These are phyloP conservation scores for Drosophila neocordata DNA, from an alignment of 1,140 invertebrate genomes.

Conservation along the genomic window DNA sequence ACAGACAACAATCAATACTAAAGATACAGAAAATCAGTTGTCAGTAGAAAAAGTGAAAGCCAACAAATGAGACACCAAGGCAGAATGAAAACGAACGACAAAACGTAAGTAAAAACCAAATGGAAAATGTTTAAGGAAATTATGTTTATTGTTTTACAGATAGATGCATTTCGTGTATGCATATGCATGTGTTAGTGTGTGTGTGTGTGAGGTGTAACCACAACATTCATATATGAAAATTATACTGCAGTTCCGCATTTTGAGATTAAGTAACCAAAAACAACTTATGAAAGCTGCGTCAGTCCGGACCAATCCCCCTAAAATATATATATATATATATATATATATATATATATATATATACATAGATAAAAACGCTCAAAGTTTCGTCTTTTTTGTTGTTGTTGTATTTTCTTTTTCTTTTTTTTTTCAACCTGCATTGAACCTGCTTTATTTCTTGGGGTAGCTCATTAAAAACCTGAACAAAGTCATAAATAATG, in stretches of 20 bases:
- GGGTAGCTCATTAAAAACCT: conserved; percentile 61
- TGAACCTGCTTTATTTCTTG: conserved; percentile 53
- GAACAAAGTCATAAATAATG: conserved; percentile 67
- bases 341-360: too few relatives aligned
- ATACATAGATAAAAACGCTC: conserved; percentile 16
- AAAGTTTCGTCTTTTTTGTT: neutral
- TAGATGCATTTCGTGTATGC: conserved; percentile 14
- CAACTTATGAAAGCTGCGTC: conserved; percentile 43
- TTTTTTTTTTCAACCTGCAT: conserved; percentile 43
- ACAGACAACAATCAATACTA: conserved; percentile 59
- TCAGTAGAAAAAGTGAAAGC: conserved; percentile 70
- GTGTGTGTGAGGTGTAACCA: conserved; percentile 29
- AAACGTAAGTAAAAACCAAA: conserved; percentile 37
- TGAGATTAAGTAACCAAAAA: conserved; percentile 62
- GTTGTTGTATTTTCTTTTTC: neutral
- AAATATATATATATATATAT: too few relatives aligned
- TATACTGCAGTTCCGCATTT: conserved; percentile 67
- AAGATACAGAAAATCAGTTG: conserved; percentile 56
- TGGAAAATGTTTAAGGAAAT: conserved; percentile 59
- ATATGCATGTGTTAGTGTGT: conserved; percentile 22
- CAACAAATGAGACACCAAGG: conserved; percentile 1
- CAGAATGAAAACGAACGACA: conserved; percentile 42
- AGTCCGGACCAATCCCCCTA: conserved; percentile 47
- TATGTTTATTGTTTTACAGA: conserved; percentile 48
- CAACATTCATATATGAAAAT: conserved; percentile 59